Evolutionary conservation across 2,888 invertebrate genomes (phyloP).

Genomic region (Eupithecia dodoneata): DNA sequence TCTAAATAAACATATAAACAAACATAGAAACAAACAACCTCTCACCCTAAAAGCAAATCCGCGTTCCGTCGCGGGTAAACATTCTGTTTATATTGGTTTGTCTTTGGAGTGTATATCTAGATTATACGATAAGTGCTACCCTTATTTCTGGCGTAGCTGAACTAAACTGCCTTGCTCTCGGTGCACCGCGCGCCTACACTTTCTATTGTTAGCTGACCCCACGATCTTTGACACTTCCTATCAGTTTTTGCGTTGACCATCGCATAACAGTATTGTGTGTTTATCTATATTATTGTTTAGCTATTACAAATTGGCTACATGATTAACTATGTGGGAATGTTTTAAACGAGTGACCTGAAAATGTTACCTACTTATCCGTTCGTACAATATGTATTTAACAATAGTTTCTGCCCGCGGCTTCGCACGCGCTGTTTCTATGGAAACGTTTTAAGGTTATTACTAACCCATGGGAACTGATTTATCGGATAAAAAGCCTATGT

Average conservation of each 20-base stretch:
- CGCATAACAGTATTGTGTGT: conserved; percentile 64
- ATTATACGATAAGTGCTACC: too few species aligned
- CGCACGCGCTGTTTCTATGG: too few species aligned
- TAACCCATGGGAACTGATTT: too few species aligned
- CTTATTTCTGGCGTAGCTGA: not conserved
- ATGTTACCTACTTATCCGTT: not conserved
- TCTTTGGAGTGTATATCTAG: too few species aligned
- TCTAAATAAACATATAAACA: too few species aligned
- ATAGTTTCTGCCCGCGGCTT: too few species aligned
- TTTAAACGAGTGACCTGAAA: not conserved
- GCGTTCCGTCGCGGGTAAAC: too few species aligned
- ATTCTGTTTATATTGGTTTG: too few species aligned
- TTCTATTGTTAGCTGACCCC: conserved; percentile 59
- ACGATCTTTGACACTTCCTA: conserved; percentile 64
- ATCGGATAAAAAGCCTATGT: too few species aligned
- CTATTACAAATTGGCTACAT: conserved; percentile 33
- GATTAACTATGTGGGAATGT: conserved; percentile 44
- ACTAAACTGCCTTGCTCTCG: conserved; percentile 32
- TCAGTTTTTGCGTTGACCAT: conserved; percentile 49
- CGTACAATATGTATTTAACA: not conserved
- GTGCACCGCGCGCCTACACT: conserved; percentile 44
- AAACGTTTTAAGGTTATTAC: too few species aligned
- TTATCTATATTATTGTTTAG: conserved; percentile 58
- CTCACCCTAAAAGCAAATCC: too few species aligned
- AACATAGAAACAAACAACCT: too few species aligned